A percentile compares a stretch with the other conserved stretches of the same genome.
Evolutionary conservation across 2,113 vertebrate genomes (phyloP).

Genomic region (Cyanoliseus patagonus): DNA sequence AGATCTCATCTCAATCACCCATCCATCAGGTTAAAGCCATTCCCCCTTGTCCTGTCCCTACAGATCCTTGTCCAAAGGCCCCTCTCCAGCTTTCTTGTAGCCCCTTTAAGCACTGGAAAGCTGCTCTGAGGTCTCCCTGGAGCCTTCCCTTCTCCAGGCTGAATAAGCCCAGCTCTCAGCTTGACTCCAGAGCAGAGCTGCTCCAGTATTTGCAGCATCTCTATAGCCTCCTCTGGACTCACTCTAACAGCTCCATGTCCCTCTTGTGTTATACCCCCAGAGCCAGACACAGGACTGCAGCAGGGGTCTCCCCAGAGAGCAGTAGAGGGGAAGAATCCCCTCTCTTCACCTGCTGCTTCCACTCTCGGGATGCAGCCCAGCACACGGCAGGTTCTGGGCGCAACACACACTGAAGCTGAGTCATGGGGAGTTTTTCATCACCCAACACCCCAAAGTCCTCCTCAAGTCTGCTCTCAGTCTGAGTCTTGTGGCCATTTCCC

Average conservation of each 20-base stretch:
- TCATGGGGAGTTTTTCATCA: neutral
- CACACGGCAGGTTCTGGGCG: fast-evolving
- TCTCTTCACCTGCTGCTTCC: neutral
- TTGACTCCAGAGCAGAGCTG: neutral
- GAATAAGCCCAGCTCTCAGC: neutral
- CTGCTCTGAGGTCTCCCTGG: neutral
- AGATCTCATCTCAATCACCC: neutral
- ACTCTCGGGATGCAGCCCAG: neutral
- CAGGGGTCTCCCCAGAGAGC: neutral
- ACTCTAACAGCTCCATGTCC: neutral
- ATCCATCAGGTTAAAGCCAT: neutral
- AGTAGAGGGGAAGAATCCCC: neutral
- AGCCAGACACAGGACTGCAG: neutral
- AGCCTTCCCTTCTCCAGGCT: neutral
- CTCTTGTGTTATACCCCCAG: neutral
- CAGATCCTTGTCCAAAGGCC: neutral
- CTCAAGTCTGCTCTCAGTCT: neutral
- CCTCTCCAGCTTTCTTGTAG: neutral
- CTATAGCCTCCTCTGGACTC: neutral
- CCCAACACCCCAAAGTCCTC: neutral
- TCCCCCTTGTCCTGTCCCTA: neutral
- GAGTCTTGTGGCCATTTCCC: neutral
- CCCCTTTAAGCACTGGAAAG: neutral
- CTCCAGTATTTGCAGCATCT: neutral
- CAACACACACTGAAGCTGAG: neutral